These are phyloP conservation scores for Branchellion lobata DNA, from an alignment of 2,888 invertebrate species.

Conservation along the genomic window DNA sequence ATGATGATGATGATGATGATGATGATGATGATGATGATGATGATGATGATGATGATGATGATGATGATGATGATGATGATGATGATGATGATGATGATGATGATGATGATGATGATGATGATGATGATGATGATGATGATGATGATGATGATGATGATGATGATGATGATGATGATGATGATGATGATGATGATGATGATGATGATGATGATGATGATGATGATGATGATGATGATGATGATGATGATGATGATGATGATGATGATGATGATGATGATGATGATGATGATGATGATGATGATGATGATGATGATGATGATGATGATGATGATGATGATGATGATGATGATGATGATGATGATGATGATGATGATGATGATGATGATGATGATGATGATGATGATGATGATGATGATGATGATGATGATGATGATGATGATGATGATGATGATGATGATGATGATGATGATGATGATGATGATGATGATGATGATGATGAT, in stretches of 20 bases:
- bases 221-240: constrained; percentile 13
- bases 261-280: constrained; percentile 11
- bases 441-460: neutral
- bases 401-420: constrained; percentile 14
- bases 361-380: constrained; percentile 13
- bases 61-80: neutral
- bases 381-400: neutral
- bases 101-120: neutral
- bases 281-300: neutral
- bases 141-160: neutral
- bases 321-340: constrained; percentile 12
- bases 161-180: constrained; percentile 14
- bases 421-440: constrained; percentile 6
- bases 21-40: constrained; percentile 11
- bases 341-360: neutral
- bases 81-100: constrained; percentile 12
- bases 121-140: constrained; percentile 13
- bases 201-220: neutral
- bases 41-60: neutral
- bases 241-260: neutral
- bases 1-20: neutral
- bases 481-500: neutral
- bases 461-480: constrained; percentile 13
- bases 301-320: neutral
- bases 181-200: constrained; percentile 6